phyloP scores from a whole-genome alignment of 2,113 vertebrate genomes.

The Seriola rivoliana region DNA sequence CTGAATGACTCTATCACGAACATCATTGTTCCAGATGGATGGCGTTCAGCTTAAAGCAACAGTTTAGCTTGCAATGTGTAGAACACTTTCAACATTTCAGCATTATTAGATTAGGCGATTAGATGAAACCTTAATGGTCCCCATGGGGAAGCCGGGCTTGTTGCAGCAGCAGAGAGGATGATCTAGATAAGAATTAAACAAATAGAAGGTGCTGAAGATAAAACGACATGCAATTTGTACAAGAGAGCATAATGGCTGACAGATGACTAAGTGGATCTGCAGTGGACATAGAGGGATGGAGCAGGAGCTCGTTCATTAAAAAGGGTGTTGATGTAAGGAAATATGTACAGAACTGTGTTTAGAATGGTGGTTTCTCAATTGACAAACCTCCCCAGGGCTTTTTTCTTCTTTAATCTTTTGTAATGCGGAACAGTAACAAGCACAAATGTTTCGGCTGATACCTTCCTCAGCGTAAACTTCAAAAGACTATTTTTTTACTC shows the following conservation, averaged over 20 bases:
- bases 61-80: conserved; percentile 43
- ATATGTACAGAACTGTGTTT: background rate
- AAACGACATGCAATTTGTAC: conserved; percentile 28
- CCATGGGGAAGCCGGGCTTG: conserved; percentile 36
- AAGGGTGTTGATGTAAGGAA: conserved; percentile 3
- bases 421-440: background rate
- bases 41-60: conserved; percentile 47
- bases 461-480: background rate
- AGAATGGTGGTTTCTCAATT: background rate
- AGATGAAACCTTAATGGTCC: conserved; percentile 58
- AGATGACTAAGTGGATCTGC: conserved; percentile 24
- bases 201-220: conserved; percentile 34
- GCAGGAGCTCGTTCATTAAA: background rate
- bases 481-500: conserved; percentile 1
- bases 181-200: conserved; percentile 39
- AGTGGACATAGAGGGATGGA: background rate
- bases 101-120: conserved; percentile 65
- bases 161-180: conserved; percentile 18
- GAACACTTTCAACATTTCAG: conserved; percentile 50
- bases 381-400: background rate
- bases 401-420: background rate
- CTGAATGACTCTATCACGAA: conserved; percentile 44
- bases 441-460: background rate
- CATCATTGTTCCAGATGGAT: conserved; percentile 55
- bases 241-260: conserved; percentile 22